Conservation (phyloP, 2,797 vertebrate species). For the Siniperca obscura region DNA sequence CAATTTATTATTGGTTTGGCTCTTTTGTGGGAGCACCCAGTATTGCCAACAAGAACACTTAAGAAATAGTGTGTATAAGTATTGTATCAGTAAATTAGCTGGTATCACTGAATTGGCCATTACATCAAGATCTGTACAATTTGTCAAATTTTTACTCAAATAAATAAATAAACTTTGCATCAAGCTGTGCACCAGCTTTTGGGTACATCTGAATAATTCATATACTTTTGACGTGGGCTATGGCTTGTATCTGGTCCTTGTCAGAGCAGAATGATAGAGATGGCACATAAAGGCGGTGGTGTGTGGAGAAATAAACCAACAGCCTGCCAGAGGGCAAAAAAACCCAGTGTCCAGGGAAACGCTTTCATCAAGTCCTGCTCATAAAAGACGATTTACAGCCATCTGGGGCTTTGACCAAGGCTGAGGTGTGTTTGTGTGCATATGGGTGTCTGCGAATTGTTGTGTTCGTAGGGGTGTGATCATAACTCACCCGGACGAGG, state of each 20-base stretch:
- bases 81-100: not conserved
- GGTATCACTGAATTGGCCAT: not conserved
- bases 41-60: not conserved
- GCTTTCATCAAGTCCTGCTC: slow-evolving; percentile 84
- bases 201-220: slow-evolving; percentile 48
- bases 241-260: slow-evolving; percentile 66
- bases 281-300: slow-evolving; percentile 77
- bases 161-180: not conserved
- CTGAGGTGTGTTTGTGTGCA: slow-evolving; percentile 68
- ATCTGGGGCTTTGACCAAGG: slow-evolving; percentile 75
- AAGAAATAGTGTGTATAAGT: not conserved
- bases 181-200: slow-evolving; percentile 38
- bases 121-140: not conserved
- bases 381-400: slow-evolving; percentile 81
- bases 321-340: slow-evolving; percentile 77
- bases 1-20: not conserved
- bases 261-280: slow-evolving; percentile 72
- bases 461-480: slow-evolving; percentile 65
- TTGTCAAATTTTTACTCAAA: too few relatives aligned
- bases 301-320: slow-evolving; percentile 84
- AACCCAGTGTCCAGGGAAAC: slow-evolving; percentile 82
- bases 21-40: not conserved
- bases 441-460: slow-evolving; percentile 44
- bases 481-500: slow-evolving; percentile 71
- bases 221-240: slow-evolving; percentile 15